Base-by-base conservation (phyloP, 2,888 invertebrate species). In the Lobophora halterata region DNA sequence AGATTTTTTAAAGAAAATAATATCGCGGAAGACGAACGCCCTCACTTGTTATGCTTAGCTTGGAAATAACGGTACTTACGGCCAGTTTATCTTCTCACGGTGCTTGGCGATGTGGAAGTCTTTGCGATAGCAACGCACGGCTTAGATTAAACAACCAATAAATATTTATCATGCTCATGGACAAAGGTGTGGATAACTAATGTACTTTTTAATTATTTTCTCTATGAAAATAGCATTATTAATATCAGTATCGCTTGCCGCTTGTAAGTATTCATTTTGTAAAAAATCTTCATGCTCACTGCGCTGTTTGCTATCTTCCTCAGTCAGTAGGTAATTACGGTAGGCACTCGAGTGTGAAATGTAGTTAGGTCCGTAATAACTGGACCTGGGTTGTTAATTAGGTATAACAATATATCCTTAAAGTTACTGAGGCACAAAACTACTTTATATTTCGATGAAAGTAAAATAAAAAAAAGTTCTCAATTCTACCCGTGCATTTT, bases 351-450 rank as follows among this genome's bases (percentile, higher is more conserved):
- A 46, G 57, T 59, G 53, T 65, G 52, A 64, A 61, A 63, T 63
- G 63, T 61, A 54, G 54, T 61, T 56, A 52, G 51, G 57, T n/a
- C n/a, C n/a, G n/a, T 52, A 62, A 55, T 57, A 59, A 58, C 63
- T 51, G 48, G 49, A 59, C 57, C 63, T 51, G 48, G 49, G 38
- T 45, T 39, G 48, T 59, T 65, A 63, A 66, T 65, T 62, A 60
- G 52, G 42, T 49, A 55, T 61, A 58, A 49, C 49, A 55, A 59
- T 62, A 49, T 54, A 55, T 56, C 58, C 54, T 62, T 55, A 56
- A 65, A 54, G 51, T 56, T 49, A 53, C 43, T 55, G 47, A 49
- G 35, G 46, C 49, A 36, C 46, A 33, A 42, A 48, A 50, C 28
- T 46, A 5, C 14, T 38, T 36, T 44, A 40, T 46, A 46, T 46